Conservation (phyloP, 1,140 invertebrate genomes). For the Pomacea maculata region DNA sequence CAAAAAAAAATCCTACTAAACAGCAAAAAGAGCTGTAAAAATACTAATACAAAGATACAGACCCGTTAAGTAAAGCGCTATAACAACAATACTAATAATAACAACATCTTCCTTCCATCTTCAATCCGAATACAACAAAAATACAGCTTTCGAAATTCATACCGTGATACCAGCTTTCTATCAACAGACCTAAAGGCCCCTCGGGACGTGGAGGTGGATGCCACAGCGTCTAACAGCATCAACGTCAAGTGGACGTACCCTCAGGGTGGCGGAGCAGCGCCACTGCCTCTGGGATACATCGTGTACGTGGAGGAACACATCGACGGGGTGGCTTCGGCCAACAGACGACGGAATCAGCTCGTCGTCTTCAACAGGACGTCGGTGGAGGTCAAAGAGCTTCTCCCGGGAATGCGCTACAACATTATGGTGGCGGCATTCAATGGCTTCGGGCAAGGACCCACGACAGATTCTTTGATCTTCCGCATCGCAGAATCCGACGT, state of each 20-base stretch:
- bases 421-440: constrained; percentile 16
- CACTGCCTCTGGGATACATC: constrained; percentile 15
- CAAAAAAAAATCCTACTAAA: background rate
- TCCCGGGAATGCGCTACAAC: constrained; percentile 4
- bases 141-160: too few species aligned
- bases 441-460: constrained; percentile 19
- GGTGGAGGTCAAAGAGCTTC: constrained; percentile 21
- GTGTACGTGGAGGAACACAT: constrained; percentile 13
- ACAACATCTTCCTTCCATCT: background rate
- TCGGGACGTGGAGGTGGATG: constrained; percentile 5
- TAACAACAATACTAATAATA: background rate
- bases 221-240: constrained; percentile 20
- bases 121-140: background rate
- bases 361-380: constrained; percentile 23
- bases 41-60: background rate
- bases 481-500: constrained; percentile 21
- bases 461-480: constrained; percentile 10
- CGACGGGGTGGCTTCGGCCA: background rate
- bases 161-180: too few species aligned
- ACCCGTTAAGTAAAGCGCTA: background rate
- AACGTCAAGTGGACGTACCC: constrained; percentile 13
- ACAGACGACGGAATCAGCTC: background rate
- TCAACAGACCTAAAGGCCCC: constrained; percentile 9
- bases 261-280: background rate
- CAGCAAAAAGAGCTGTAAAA: background rate